These are phyloP conservation scores for Stenchaetothrips biformis DNA, from an alignment of 2,888 invertebrate species.

Conservation along the genomic window DNA sequence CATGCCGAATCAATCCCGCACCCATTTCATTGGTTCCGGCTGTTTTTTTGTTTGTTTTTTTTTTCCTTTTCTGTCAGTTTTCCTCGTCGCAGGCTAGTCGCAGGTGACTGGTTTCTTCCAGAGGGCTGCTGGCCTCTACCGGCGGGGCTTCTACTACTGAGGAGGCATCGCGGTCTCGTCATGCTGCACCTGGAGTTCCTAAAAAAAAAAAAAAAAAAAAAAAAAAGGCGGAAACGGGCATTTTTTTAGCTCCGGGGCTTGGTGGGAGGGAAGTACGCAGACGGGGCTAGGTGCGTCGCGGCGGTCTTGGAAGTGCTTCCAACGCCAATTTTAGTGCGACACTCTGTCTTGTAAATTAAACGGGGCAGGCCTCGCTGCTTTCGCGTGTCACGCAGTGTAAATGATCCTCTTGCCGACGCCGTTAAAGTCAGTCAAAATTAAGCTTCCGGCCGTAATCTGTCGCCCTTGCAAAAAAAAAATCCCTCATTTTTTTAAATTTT, in stretches of 20 bases:
- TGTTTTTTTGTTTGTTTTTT: too few species aligned
- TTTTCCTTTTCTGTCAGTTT: too few species aligned
- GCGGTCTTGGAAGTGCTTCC: background rate
- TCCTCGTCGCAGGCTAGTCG: too few species aligned
- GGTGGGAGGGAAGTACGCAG: too few species aligned
- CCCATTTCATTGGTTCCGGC: background rate
- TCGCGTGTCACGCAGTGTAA: background rate
- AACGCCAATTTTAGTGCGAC: background rate
- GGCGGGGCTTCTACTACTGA: too few species aligned
- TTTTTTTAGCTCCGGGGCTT: too few species aligned
- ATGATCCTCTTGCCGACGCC: background rate
- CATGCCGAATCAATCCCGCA: background rate
- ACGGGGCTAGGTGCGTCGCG: background rate
- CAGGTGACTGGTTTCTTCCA: too few species aligned
- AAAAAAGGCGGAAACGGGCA: background rate
- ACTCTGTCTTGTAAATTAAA: background rate
- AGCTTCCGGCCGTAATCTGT: background rate
- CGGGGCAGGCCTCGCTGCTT: background rate
- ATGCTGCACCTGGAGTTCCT: too few species aligned
- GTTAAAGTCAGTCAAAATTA: background rate
- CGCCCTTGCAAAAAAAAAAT: background rate
- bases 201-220: background rate
- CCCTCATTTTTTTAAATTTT: too few species aligned
- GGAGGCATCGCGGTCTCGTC: too few species aligned
- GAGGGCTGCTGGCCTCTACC: too few species aligned